Evolutionary conservation across 2,113 vertebrate species (phyloP).

Genomic region (Nerophis ophidion): DNA sequence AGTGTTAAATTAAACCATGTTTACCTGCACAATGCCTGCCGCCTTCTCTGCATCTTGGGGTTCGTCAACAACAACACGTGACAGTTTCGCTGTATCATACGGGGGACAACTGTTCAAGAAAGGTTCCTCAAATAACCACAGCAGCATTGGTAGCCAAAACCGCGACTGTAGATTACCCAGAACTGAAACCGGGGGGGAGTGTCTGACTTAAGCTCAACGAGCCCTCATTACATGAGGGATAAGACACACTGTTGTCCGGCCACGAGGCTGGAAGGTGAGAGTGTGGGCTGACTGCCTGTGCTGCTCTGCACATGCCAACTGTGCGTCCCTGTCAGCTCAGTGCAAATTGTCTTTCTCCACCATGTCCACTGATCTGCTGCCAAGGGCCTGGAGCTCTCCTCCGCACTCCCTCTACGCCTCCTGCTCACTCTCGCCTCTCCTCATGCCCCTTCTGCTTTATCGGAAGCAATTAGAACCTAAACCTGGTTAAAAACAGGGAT

Average conservation of each 20-base stretch:
- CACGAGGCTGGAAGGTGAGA: constrained; percentile 5
- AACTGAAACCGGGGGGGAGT: constrained; percentile 1
- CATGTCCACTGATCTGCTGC: constrained; percentile 38
- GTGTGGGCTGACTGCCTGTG: constrained; percentile 9
- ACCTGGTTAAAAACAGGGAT: constrained; percentile 1
- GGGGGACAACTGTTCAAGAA: no score
- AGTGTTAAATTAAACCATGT: no score
- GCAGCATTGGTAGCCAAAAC: no score
- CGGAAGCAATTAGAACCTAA: background rate
- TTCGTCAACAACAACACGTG: no score
- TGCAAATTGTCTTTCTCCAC: constrained; percentile 26
- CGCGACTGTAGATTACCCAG: background rate
- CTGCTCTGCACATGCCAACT: constrained; percentile 23
- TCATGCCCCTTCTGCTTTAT: constrained; percentile 10
- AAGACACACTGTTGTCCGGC: constrained; percentile 10
- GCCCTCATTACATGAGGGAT: background rate
- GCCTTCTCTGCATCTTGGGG: no score
- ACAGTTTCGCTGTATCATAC: no score
- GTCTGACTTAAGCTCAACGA: constrained; percentile 16
- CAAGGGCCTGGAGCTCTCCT: constrained; percentile 27
- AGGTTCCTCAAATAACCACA: no score
- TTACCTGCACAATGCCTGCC: no score
- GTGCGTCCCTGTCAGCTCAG: background rate
- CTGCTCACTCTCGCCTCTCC: constrained; percentile 36
- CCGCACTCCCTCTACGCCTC: constrained; percentile 2